These are phyloP conservation scores for Tipula unca DNA, from an alignment of 2,888 invertebrate species.

Conservation along the genomic window DNA sequence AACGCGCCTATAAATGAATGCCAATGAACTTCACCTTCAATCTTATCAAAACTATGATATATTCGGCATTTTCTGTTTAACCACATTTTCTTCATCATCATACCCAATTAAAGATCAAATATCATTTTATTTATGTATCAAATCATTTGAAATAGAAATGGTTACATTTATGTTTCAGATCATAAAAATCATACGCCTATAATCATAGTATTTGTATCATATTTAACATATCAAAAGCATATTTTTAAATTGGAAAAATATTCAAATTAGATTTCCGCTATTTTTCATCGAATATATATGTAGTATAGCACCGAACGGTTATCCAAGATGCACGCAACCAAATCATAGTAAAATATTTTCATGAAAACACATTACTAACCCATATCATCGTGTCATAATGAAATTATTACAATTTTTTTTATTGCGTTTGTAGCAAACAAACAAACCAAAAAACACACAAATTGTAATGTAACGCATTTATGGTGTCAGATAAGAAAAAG, in stretches of 20 bases:
- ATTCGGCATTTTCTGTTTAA: no score
- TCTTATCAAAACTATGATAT: no score
- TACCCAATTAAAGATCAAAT: background rate
- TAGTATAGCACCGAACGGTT: background rate
- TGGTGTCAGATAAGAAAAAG: background rate
- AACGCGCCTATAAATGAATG: no score
- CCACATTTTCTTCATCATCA: no score
- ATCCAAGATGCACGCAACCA: background rate
- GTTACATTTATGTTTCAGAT: background rate
- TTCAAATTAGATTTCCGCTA: constrained; percentile 8
- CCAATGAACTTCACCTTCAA: no score
- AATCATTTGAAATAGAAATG: background rate
- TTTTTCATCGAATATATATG: background rate
- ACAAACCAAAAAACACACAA: background rate
- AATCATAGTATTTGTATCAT: background rate
- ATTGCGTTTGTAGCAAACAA: background rate
- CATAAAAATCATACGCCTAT: background rate
- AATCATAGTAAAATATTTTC: background rate
- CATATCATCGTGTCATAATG: background rate
- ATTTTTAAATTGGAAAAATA: constrained; percentile 14
- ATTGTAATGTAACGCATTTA: background rate
- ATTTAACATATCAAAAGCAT: background rate
- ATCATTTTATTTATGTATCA: background rate
- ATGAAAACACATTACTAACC: background rate
- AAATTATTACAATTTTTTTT: background rate